These are phyloP conservation scores for Rousettus leschenaultii DNA, from an alignment of 2,113 vertebrate genomes.

Conservation along the genomic window DNA sequence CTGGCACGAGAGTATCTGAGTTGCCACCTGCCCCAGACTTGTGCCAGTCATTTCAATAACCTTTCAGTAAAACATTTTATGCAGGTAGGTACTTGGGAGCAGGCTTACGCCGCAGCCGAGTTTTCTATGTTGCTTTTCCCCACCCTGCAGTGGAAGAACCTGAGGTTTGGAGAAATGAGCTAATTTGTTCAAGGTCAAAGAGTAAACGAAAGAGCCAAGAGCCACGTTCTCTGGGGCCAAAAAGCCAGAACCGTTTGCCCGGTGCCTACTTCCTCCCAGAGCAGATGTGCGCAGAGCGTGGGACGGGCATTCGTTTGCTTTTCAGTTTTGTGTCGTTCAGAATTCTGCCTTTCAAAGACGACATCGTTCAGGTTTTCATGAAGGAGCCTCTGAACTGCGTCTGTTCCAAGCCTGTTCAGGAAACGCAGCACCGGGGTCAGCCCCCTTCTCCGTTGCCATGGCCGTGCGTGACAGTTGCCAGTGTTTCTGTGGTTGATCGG, in stretches of 20 bases:
- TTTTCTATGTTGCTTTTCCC: background rate
- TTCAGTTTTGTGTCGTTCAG: too few species aligned
- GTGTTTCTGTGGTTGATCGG: background rate
- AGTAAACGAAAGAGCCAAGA: background rate
- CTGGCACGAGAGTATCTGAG: background rate
- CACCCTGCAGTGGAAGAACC: background rate
- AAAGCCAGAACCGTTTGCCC: rapidly evolving
- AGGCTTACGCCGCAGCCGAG: background rate
- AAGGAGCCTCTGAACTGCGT: background rate
- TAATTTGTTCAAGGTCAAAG: background rate
- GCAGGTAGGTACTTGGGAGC: background rate
- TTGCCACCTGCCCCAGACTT: background rate
- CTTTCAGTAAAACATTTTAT: background rate
- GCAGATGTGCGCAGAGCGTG: background rate
- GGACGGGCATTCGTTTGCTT: background rate
- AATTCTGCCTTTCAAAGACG: background rate
- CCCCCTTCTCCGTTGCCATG: background rate
- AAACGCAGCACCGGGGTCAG: background rate
- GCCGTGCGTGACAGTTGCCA: background rate
- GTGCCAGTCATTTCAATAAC: background rate
- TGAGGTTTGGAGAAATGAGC: background rate
- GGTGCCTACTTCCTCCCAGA: rapidly evolving
- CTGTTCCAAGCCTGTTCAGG: background rate
- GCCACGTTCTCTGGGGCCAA: background rate
- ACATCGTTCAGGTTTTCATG: background rate